These are phyloP conservation scores for Drosophila paranaensis DNA, from an alignment of 2,888 invertebrate species.

Conservation along the genomic window DNA sequence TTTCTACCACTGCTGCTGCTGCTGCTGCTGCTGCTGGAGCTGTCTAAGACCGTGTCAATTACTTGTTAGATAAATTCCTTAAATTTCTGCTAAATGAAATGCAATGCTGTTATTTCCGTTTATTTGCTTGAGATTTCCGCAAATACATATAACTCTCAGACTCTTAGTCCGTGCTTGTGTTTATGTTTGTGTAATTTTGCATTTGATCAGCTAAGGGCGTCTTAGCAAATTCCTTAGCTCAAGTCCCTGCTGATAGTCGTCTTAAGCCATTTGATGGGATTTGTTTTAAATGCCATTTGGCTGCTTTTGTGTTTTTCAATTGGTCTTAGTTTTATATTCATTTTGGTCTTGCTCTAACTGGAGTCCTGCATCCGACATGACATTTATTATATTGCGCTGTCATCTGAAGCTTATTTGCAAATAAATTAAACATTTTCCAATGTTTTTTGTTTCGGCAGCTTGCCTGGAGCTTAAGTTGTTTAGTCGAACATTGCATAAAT, in stretches of 20 bases:
- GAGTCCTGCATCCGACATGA: background rate
- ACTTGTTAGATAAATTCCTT: constrained; percentile 49
- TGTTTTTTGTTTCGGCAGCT: background rate
- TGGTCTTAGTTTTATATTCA: background rate
- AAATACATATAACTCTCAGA: constrained; percentile 11
- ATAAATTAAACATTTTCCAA: background rate
- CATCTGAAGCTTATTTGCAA: background rate
- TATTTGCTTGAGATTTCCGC: constrained; percentile 41
- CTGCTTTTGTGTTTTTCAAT: constrained; percentile 3
- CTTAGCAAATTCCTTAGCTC: constrained; percentile 17
- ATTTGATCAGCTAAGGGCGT: constrained; percentile 27
- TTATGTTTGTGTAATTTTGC: constrained; percentile 12
- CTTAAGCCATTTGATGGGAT: constrained; percentile 11
- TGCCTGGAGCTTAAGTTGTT: background rate
- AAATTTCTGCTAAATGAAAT: constrained; percentile 46
- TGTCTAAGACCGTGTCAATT: constrained; percentile 46
- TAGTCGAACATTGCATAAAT: background rate
- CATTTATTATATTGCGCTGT: background rate
- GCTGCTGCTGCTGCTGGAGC: background rate
- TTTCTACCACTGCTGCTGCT: background rate
- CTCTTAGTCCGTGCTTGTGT: background rate
- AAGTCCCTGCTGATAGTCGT: constrained; percentile 17
- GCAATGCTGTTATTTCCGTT: constrained; percentile 40
- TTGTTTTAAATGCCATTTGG: constrained; percentile 27
- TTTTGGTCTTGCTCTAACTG: background rate